Base-by-base conservation (phyloP, 2,113 vertebrate genomes). In the Argyrosomus japonicus region DNA sequence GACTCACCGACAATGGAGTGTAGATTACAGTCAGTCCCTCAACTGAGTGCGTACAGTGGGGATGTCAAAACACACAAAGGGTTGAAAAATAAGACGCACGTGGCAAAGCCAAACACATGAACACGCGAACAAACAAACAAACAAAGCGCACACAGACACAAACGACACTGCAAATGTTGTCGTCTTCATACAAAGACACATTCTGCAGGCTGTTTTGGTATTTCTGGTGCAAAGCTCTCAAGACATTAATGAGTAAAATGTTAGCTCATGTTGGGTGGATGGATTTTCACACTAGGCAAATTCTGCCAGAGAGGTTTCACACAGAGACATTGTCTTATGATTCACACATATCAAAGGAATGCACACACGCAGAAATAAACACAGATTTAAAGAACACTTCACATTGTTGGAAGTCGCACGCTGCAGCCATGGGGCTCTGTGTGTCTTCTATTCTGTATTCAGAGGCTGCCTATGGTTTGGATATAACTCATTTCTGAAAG, bases 161-260 rank as follows among this genome's bases (percentile, higher is more conserved):
- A 68, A 68, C 56, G 56, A 23, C 57, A 32, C 15, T 0, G 27
- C 69, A 73, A 69, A 84, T n/a, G 63, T 75, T 77, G 75, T 83
- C 75, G 69, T 84, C 63, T 48, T 43, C 60, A 45, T 12, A 77
- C 73, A 76, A 72, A 85, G 79, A 70, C 63, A 57, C 32, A 51
- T 62, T 79, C 68, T 87, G 67, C 79, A 61, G 87, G 53, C 87
- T 89, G 82, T 64, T 64, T 85, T 82, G 74, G 81, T 69, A 79
- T 89, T 92, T 83, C 75, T 85, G 75, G 50, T 54, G 75, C 81
- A 86, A 74, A 79, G 53, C 85, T 89, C 87, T 90, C 62, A 84
- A 83, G 88, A 88, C 86, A 86, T 82, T 88, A 90, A 88, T 90
- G 90, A 92, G 89, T 85, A 87, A 91, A 91, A 91, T 87, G 87